Conservation (phyloP, 1,140 invertebrate genomes). For the Cepaea nemoralis region DNA sequence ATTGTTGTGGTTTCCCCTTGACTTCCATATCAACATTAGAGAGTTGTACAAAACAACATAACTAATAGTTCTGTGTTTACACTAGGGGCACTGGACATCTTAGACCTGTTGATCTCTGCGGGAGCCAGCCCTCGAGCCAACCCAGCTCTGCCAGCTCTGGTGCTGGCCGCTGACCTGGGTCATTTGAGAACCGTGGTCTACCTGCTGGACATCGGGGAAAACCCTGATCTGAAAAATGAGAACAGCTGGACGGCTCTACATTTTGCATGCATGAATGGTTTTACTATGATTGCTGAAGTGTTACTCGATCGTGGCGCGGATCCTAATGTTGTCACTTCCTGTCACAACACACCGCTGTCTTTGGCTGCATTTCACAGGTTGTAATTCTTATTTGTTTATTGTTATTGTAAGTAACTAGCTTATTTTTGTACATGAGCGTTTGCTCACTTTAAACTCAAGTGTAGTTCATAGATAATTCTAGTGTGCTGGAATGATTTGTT, state of each 20-base stretch:
- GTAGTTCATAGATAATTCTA: background rate
- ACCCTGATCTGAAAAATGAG: background rate
- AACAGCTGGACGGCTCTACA: conserved; percentile 29
- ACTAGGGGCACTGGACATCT: conserved; percentile 12
- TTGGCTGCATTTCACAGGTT: conserved; percentile 51
- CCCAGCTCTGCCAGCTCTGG: conserved; percentile 5
- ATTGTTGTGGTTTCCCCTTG: no score
- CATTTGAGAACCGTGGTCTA: background rate
- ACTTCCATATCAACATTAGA: no score
- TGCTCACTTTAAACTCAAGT: no score
- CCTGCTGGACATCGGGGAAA: conserved; percentile 14
- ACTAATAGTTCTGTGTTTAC: no score
- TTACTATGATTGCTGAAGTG: conserved; percentile 39
- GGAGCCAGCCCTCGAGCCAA: conserved; percentile 14
- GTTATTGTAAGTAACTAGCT: no score
- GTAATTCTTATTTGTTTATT: background rate
- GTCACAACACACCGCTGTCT: conserved; percentile 60
- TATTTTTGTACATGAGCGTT: no score
- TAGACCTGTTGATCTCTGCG: background rate
- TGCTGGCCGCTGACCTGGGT: conserved; percentile 24
- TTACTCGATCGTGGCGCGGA: conserved; percentile 59
- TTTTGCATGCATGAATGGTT: conserved; percentile 22
- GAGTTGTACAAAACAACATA: no score
- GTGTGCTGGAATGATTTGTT: no score
- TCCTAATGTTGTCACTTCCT: conserved; percentile 54